A percentile compares a stretch with the other conserved stretches of the same genome.
phyloP scores from a whole-genome alignment of 2,113 vertebrate species.

The Acrocephalus kingi region DNA sequence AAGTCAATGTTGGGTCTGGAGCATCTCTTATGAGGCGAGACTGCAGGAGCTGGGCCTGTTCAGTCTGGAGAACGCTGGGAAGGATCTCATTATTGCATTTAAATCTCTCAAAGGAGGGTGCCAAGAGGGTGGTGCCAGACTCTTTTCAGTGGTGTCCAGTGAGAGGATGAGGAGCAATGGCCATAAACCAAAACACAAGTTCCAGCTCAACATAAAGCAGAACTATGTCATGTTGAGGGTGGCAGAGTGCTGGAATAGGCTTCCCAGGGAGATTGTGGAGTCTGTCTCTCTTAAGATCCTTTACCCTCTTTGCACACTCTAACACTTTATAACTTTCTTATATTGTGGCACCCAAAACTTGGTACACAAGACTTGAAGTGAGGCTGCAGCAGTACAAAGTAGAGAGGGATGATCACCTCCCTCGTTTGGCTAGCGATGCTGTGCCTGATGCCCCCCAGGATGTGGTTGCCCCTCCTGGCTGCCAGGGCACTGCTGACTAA shows the following conservation, averaged over 20 bases:
- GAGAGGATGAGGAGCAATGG: neutral
- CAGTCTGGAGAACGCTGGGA: neutral
- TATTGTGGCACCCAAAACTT: neutral
- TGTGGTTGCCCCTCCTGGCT: neutral
- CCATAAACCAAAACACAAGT: neutral
- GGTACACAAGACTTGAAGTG: accelerated
- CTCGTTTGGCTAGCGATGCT: accelerated
- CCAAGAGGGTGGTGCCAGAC: neutral
- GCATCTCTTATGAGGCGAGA: neutral
- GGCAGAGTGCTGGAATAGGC: neutral
- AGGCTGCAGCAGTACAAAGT: neutral
- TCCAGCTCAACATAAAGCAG: neutral
- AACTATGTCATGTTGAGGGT: neutral
- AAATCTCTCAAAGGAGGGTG: neutral
- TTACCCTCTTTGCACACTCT: neutral
- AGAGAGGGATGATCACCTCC: neutral
- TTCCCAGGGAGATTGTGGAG: neutral
- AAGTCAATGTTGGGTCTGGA: neutral
- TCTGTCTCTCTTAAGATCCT: neutral
- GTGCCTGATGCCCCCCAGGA: too few relatives aligned
- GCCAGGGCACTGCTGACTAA: neutral
- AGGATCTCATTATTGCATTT: neutral
- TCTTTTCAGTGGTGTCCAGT: neutral
- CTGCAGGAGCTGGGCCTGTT: neutral
- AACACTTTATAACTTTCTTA: neutral